Evolutionary conservation across 2,113 vertebrate species (phyloP).

Genomic region (Arizona elegans): DNA sequence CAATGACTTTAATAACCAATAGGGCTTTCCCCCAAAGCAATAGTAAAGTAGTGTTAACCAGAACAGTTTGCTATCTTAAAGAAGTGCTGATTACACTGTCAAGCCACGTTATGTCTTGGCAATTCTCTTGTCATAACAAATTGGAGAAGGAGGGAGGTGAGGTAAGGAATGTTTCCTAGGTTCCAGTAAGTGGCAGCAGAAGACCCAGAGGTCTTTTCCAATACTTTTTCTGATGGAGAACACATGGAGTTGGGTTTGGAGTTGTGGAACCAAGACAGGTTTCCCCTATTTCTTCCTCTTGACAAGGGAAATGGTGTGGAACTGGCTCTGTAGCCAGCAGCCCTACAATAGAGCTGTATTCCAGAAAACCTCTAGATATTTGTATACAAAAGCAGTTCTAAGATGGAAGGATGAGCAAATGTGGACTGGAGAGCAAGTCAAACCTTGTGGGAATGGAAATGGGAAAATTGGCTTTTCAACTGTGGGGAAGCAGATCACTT

Average conservation of each 20-base stretch:
- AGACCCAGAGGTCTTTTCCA: background rate
- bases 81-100: background rate
- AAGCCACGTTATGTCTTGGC: background rate
- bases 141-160: background rate
- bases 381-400: background rate
- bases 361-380: background rate
- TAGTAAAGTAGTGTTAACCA: background rate
- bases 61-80: background rate
- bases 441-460: background rate
- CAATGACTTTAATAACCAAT: background rate
- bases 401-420: background rate
- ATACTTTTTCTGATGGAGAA: background rate
- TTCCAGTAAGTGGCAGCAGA: background rate
- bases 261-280: background rate
- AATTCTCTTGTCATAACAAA: background rate
- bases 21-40: background rate
- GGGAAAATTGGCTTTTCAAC: background rate
- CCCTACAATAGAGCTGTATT: background rate
- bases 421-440: background rate
- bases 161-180: background rate
- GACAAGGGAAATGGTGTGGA: background rate
- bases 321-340: background rate
- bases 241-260: background rate
- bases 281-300: background rate
- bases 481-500: background rate